These are phyloP conservation scores for Plagodis pulveraria DNA, from an alignment of 2,888 invertebrate species.

Conservation along the genomic window DNA sequence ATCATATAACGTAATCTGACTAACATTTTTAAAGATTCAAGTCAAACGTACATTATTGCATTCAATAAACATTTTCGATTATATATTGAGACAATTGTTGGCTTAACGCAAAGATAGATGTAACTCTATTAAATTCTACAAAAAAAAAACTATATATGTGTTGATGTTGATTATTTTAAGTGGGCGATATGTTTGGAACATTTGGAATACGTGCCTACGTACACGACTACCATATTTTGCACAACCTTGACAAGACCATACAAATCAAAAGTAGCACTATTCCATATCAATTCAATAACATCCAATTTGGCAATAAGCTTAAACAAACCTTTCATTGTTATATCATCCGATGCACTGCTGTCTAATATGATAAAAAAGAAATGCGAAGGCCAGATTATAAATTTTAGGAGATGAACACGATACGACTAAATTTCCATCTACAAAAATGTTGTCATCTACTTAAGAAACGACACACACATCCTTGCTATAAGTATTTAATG, in stretches of 20 bases:
- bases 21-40: constrained; percentile 7
- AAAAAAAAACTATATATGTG: too few relatives aligned
- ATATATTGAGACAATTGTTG: too few relatives aligned
- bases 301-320: constrained; percentile 14
- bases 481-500: constrained; percentile 7
- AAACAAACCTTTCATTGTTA: not conserved
- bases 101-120: too few relatives aligned
- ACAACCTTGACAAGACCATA: constrained; percentile 20
- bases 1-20: constrained; percentile 21
- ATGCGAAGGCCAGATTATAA: too few relatives aligned
- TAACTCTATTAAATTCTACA: too few relatives aligned
- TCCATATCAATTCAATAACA: constrained; percentile 18
- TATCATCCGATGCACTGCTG: too few relatives aligned
- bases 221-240: constrained; percentile 17
- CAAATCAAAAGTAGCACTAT: constrained; percentile 10
- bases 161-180: not conserved
- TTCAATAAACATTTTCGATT: too few relatives aligned
- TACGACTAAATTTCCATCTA: not conserved
- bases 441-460: not conserved
- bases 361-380: too few relatives aligned
- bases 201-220: constrained; percentile 16
- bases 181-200: constrained; percentile 20
- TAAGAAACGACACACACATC: not conserved
- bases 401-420: not conserved
- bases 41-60: too few relatives aligned